A percentile compares a stretch with the other conserved stretches of the same genome.
phyloP scores from a whole-genome alignment of 1,140 invertebrate species.

The Sipha flava region DNA sequence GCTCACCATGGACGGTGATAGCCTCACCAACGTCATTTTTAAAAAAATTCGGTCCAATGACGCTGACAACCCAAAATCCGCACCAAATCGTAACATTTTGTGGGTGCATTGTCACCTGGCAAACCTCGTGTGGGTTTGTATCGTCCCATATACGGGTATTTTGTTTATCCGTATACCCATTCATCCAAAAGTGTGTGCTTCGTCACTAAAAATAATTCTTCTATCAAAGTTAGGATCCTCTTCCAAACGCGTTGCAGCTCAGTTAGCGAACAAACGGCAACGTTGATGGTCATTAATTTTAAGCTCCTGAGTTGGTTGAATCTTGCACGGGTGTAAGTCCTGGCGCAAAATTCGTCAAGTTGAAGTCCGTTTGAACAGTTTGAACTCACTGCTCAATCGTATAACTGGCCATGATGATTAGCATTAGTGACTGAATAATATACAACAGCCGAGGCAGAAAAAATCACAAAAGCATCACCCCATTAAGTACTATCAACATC shows the following conservation, averaged over 20 bases:
- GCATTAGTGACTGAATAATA: too few relatives aligned
- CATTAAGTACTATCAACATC: too few relatives aligned
- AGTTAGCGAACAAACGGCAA: background rate
- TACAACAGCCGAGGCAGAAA: too few relatives aligned
- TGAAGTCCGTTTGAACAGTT: too few relatives aligned
- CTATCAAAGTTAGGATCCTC: constrained; percentile 1
- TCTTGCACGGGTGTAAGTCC: background rate
- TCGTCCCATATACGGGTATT: constrained; percentile 40
- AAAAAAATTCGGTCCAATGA: background rate
- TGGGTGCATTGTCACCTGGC: constrained; percentile 41
- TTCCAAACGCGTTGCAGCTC: background rate
- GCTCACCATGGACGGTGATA: constrained; percentile 5
- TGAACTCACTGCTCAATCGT: too few relatives aligned
- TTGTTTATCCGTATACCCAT: constrained; percentile 39
- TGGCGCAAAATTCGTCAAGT: too few relatives aligned
- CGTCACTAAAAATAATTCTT: constrained; percentile 36
- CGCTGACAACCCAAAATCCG: background rate
- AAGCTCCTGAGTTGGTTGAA: background rate
- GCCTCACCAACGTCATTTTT: constrained; percentile 2
- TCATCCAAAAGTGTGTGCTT: constrained; percentile 39
- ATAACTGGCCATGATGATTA: too few relatives aligned
- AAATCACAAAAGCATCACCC: too few relatives aligned
- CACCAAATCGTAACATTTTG: constrained; percentile 42
- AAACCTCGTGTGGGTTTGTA: constrained; percentile 40
- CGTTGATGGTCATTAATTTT: background rate